phyloP scores from a whole-genome alignment of 2,888 invertebrate species.

The Polymixis lichenea region DNA sequence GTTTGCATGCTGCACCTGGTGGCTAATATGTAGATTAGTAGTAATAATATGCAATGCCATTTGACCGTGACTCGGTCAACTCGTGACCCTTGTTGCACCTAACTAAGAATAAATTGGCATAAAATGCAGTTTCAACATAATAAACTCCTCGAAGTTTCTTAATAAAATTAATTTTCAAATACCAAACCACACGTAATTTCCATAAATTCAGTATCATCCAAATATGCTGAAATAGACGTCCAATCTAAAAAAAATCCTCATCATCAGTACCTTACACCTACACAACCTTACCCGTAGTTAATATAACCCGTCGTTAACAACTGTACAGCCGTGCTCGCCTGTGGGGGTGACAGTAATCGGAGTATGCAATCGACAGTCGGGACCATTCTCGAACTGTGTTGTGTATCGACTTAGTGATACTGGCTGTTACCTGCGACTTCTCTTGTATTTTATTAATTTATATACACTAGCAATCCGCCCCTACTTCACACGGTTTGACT shows the following conservation, averaged over 20 bases:
- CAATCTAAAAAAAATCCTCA: neutral
- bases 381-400: constrained; percentile 34
- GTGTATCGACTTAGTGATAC: constrained; percentile 38
- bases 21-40: neutral
- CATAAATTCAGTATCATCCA: neutral
- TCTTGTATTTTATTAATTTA: neutral
- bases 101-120: constrained; percentile 1
- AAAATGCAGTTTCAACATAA: neutral
- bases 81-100: neutral
- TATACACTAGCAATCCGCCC: no score
- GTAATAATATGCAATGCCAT: constrained; percentile 8
- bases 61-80: neutral
- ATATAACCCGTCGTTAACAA: constrained; percentile 22
- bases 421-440: constrained; percentile 19
- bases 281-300: constrained; percentile 4
- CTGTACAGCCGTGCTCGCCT: constrained; percentile 41
- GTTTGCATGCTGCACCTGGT: neutral
- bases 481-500: no score
- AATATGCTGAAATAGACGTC: neutral
- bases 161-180: constrained; percentile 2
- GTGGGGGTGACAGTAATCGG: constrained; percentile 60
- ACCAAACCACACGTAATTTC: neutral
- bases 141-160: neutral
- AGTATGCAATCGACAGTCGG: constrained; percentile 56
- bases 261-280: neutral